Percentiles rank a stretch among this genome's conserved stretches.
These are phyloP conservation scores for Microplitis deprimator DNA, from an alignment of 2,888 invertebrate genomes.

Conservation along the genomic window DNA sequence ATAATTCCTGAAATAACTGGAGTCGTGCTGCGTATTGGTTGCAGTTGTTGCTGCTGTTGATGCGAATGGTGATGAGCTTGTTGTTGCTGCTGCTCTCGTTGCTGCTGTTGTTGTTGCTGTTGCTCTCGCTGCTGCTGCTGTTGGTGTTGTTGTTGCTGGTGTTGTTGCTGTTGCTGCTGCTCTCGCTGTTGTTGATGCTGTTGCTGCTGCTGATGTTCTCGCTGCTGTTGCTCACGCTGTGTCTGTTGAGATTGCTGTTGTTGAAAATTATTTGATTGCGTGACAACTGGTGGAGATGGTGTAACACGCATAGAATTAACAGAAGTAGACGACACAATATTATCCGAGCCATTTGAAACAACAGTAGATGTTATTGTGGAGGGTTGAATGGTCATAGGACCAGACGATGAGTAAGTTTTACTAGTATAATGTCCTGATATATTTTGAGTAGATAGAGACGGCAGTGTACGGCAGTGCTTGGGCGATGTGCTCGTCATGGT, in stretches of 20 bases:
- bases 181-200: constrained; percentile 50
- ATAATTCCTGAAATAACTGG: constrained; percentile 63
- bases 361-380: constrained; percentile 50
- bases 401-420: constrained; percentile 61
- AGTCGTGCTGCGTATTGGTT: constrained; percentile 58
- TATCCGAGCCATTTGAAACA: constrained; percentile 57
- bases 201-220: constrained; percentile 37
- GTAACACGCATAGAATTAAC: constrained; percentile 61
- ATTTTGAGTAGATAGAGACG: constrained; percentile 63
- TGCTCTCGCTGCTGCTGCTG: constrained; percentile 52
- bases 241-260: constrained; percentile 43
- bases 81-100: constrained; percentile 59
- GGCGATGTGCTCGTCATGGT: constrained; percentile 63
- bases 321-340: constrained; percentile 53
- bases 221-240: constrained; percentile 46
- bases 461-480: constrained; percentile 69
- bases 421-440: constrained; percentile 60
- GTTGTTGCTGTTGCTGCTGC: constrained; percentile 59
- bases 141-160: constrained; percentile 57
- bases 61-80: constrained; percentile 57
- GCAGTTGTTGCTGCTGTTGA: constrained; percentile 60
- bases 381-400: constrained; percentile 60
- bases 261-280: constrained; percentile 52
- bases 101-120: constrained; percentile 59
- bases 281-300: constrained; percentile 59